These are phyloP conservation scores for Acanthopleura granulata DNA, from an alignment of 2,888 invertebrate species.

Conservation along the genomic window DNA sequence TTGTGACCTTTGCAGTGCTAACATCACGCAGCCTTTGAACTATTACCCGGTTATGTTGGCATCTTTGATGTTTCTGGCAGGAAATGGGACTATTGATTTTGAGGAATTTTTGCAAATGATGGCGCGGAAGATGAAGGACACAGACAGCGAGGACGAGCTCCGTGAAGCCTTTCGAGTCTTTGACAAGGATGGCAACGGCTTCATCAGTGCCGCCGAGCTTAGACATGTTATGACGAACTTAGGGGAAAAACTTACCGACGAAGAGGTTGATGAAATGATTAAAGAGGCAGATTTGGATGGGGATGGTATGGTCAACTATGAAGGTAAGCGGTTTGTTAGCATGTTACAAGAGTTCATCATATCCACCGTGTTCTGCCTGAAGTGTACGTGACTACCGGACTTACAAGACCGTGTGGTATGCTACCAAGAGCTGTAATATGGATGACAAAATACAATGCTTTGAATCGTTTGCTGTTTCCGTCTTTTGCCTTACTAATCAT, in stretches of 20 bases:
- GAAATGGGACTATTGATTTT: slow-evolving; percentile 99
- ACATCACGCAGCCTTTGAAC: too few relatives aligned
- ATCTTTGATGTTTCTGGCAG: slow-evolving; percentile 71
- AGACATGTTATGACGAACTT: slow-evolving; percentile 99
- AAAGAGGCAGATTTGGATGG: slow-evolving; percentile 99
- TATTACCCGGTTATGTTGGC: too few relatives aligned
- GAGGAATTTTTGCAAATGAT: slow-evolving; percentile 99
- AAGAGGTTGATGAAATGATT: slow-evolving; percentile 99
- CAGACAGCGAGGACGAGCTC: slow-evolving; percentile 98
- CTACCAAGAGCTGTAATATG: too few relatives aligned
- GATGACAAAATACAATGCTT: too few relatives aligned
- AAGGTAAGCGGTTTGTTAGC: slow-evolving; percentile 72
- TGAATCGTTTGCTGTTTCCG: too few relatives aligned
- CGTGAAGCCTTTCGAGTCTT: slow-evolving; percentile 98
- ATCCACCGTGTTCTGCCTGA: too few relatives aligned
- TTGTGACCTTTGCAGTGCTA: too few relatives aligned
- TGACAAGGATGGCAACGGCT: slow-evolving; percentile 99
- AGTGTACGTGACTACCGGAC: too few relatives aligned
- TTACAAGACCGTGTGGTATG: too few relatives aligned
- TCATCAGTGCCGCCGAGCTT: slow-evolving; percentile 97
- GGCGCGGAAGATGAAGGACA: slow-evolving; percentile 99
- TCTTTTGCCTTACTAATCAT: too few relatives aligned
- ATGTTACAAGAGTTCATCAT: too few relatives aligned
- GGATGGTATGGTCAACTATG: slow-evolving; percentile 98
- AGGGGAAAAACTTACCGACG: slow-evolving; percentile 98